phyloP scores from a whole-genome alignment of 2,113 vertebrate species.

The Rutilus rutilus region DNA sequence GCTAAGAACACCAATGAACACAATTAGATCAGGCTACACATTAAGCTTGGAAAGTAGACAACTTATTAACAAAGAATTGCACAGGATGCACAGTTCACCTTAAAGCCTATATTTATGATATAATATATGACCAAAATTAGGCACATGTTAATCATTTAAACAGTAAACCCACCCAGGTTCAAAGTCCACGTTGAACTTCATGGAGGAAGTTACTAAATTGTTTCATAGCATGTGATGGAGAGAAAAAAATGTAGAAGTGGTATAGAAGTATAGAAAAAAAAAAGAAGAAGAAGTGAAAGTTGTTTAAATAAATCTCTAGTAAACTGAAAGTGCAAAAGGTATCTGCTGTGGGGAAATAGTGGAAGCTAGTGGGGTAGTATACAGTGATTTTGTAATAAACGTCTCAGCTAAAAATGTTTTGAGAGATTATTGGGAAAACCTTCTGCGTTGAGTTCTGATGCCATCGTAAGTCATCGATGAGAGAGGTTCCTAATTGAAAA shows the following conservation, averaged over 20 bases:
- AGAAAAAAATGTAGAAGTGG: slow-evolving; percentile 37
- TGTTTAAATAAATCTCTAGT: neutral
- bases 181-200: neutral
- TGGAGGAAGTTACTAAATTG: neutral
- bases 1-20: neutral
- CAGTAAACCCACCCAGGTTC: neutral
- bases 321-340: slow-evolving; percentile 17
- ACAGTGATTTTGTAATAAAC: neutral
- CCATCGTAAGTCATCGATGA: slow-evolving; percentile 53
- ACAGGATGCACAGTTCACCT: neutral
- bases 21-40: neutral
- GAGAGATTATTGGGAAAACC: neutral
- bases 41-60: neutral
- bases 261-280: slow-evolving; percentile 31
- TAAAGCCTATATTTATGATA: neutral
- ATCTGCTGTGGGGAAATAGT: slow-evolving; percentile 1
- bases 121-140: neutral
- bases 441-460: neutral
- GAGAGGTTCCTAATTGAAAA: slow-evolving; percentile 61
- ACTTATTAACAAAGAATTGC: neutral
- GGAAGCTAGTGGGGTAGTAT: slow-evolving; percentile 25
- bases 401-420: neutral
- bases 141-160: neutral
- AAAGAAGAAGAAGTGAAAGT: slow-evolving; percentile 46
- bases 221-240: neutral